phyloP scores from a whole-genome alignment of 2,113 vertebrate species.

The Ophthalmotilapia sp. region DNA sequence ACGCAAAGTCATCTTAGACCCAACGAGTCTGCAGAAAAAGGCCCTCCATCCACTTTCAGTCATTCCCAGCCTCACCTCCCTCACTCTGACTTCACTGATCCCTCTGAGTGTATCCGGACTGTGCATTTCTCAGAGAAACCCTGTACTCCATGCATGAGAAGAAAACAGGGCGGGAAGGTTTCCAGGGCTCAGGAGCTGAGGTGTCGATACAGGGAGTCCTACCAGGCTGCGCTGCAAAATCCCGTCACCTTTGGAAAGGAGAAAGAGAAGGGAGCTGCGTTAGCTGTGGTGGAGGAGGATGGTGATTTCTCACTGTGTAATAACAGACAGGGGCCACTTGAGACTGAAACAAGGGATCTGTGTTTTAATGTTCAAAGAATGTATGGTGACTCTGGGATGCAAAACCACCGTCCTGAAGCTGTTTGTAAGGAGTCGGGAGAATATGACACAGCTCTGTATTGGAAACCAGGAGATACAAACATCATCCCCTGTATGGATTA shows the following conservation, averaged over 20 bases:
- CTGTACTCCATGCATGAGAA: constrained; percentile 66
- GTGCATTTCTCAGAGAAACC: constrained; percentile 68
- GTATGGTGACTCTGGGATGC: not conserved
- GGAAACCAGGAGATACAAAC: constrained; percentile 20
- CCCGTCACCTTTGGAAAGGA: constrained; percentile 46
- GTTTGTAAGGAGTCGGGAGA: constrained; percentile 54
- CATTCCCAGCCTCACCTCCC: not conserved
- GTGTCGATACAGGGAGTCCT: constrained; percentile 74
- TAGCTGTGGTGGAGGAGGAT: constrained; percentile 65
- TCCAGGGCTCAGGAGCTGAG: constrained; percentile 46
- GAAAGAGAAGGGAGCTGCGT: constrained; percentile 16
- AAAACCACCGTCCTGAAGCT: not conserved
- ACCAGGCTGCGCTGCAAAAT: constrained; percentile 70
- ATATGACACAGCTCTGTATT: constrained; percentile 8
- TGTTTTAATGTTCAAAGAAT: not conserved
- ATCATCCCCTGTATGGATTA: not conserved
- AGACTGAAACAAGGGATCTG: not conserved
- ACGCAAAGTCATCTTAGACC: not conserved
- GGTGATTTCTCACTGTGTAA: not conserved
- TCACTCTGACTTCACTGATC: not conserved
- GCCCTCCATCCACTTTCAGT: not conserved
- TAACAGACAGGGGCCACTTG: not conserved
- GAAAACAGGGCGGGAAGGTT: constrained; percentile 56
- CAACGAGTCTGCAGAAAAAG: not conserved
- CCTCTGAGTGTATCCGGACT: constrained; percentile 30